Percentiles rank a stretch among this genome's conserved stretches.
Evolutionary conservation across 2,888 invertebrate genomes (phyloP).

Genomic region (Lasioglossum marginatum): DNA sequence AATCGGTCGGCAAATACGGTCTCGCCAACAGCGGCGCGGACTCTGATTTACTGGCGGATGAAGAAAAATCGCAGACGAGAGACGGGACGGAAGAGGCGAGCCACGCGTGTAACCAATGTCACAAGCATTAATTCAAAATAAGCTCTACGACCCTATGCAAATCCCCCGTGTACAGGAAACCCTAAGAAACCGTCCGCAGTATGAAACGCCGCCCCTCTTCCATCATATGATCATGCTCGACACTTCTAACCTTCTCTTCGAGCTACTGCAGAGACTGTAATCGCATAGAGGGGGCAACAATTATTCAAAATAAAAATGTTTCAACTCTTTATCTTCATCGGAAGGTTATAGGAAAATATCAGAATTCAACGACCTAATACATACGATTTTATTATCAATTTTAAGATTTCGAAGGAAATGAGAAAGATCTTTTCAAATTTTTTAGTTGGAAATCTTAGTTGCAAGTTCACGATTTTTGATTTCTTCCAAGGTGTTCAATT

Average conservation of each 20-base stretch:
- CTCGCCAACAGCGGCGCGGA: conserved; percentile 36
- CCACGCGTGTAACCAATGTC: conserved; percentile 76
- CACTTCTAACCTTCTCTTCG: conserved; percentile 15
- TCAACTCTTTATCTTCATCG: background rate
- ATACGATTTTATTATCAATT: background rate
- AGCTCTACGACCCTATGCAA: conserved; percentile 73
- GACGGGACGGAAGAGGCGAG: conserved; percentile 47
- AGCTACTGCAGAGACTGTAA: conserved; percentile 41
- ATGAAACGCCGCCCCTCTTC: conserved; percentile 25
- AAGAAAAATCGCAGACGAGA: conserved; percentile 23
- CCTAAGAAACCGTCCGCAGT: conserved; percentile 62
- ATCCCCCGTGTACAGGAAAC: conserved; percentile 79
- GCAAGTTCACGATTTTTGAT: too few species aligned
- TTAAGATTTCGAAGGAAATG: background rate
- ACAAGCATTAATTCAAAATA: conserved; percentile 78
- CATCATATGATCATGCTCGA: conserved; percentile 23
- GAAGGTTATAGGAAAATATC: background rate
- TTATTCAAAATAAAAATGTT: background rate
- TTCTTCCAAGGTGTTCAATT: too few species aligned
- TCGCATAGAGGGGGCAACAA: background rate
- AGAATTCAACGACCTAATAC: background rate
- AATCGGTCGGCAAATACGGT: conserved; percentile 30
- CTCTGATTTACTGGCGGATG: conserved; percentile 50
- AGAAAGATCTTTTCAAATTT: too few species aligned
- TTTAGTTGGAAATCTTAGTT: too few species aligned